phyloP scores from a whole-genome alignment of 2,888 invertebrate genomes.

The Latrodectus elegans region DNA sequence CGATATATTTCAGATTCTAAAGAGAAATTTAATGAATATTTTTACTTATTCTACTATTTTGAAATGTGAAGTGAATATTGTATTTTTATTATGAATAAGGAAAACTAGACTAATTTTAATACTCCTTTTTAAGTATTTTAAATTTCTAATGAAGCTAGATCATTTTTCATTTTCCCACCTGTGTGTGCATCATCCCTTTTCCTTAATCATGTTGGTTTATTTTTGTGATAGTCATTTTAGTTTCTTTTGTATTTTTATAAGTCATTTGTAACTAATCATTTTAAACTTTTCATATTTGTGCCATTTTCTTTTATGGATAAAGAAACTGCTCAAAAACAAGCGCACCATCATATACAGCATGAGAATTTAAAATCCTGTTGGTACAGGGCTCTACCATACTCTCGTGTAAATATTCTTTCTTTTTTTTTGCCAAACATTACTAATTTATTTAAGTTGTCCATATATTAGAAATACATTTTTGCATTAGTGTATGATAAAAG shows the following conservation, averaged over 20 bases:
- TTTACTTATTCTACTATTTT: no score
- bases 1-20: no score
- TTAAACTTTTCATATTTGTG: conserved; percentile 9
- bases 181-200: no score
- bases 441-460: conserved; percentile 23
- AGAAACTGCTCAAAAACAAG: conserved; percentile 64
- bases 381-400: conserved; percentile 65
- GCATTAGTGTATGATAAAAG: neutral
- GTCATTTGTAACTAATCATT: conserved; percentile 1
- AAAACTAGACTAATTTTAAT: no score
- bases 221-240: neutral
- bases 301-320: conserved; percentile 49
- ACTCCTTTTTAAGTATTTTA: no score
- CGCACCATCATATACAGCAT: conserved; percentile 59
- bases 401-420: conserved; percentile 49
- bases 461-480: conserved; percentile 4
- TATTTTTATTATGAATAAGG: no score
- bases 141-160: no score
- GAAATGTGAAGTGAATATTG: no score
- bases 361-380: conserved; percentile 41
- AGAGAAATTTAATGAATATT: no score
- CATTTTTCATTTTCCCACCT: no score
- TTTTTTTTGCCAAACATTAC: conserved; percentile 18
- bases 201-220: no score
- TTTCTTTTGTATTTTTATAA: conserved; percentile 7